Conservation (phyloP, 2,888 invertebrate species). For the Drosophila histrio region DNA sequence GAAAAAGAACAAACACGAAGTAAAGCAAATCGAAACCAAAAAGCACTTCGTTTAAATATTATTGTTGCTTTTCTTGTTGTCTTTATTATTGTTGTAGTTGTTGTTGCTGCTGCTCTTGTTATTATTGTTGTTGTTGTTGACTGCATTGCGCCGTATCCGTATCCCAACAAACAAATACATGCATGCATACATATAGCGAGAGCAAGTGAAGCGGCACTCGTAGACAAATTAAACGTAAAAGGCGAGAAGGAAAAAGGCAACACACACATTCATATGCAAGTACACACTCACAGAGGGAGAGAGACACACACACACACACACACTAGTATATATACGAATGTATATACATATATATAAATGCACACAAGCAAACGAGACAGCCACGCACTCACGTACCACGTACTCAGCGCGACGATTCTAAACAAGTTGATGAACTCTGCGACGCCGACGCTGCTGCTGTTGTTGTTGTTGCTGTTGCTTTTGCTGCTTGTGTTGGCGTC, state of each 20-base stretch:
- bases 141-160: constrained; percentile 55
- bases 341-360: constrained; percentile 36
- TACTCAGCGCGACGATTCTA: constrained; percentile 71
- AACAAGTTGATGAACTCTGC: constrained; percentile 82
- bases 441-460: constrained; percentile 42
- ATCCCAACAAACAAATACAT: constrained; percentile 56
- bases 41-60: constrained; percentile 40
- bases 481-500: constrained; percentile 33
- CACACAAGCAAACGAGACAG: constrained; percentile 49
- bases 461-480: constrained; percentile 17
- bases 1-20: constrained; percentile 64
- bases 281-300: constrained; percentile 15
- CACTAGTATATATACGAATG: constrained; percentile 24
- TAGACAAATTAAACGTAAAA: constrained; percentile 58
- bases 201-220: constrained; percentile 63
- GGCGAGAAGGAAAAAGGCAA: constrained; percentile 51
- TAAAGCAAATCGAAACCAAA: constrained; percentile 31
- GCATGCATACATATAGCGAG: constrained; percentile 26
- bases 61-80: constrained; percentile 15
- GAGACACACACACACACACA: constrained; percentile 24
- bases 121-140: constrained; percentile 26
- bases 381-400: constrained; percentile 74
- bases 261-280: constrained; percentile 21
- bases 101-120: constrained; percentile 16
- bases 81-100: constrained; percentile 20